Conservation (phyloP, 2,797 vertebrate species). For the Spinibarbus caldwelli region DNA sequence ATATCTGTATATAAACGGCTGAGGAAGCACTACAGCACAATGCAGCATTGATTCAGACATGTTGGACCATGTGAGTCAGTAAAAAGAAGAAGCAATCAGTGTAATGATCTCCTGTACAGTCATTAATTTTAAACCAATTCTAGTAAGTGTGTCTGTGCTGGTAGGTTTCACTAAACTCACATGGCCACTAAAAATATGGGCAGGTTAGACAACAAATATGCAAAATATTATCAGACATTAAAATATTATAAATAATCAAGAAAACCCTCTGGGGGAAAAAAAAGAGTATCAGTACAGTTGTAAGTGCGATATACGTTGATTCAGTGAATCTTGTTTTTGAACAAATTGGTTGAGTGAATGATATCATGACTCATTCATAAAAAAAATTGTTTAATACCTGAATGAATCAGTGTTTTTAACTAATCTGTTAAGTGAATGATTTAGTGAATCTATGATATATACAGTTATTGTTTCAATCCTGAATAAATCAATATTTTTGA, state of each 20-base stretch:
- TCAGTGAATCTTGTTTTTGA: neutral
- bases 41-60: conserved; percentile 13
- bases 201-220: neutral
- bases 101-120: conserved; percentile 7
- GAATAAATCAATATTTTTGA: neutral
- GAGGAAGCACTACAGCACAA: conserved; percentile 1
- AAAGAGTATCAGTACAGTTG: no score
- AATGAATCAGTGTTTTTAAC: neutral
- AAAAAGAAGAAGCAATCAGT: conserved; percentile 18
- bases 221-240: neutral
- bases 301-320: neutral
- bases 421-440: neutral
- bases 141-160: conserved; percentile 17
- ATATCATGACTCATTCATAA: neutral
- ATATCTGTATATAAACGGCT: conserved; percentile 1
- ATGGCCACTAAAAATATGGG: neutral
- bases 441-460: neutral
- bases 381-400: neutral
- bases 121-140: conserved; percentile 6
- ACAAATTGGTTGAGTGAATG: neutral
- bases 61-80: neutral
- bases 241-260: neutral
- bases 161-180: neutral
- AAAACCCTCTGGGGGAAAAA: neutral
- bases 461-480: no score